Evolutionary conservation across 2,113 vertebrate species (phyloP), one percentile per base, ranked within the genome.

Genomic region (Muntiacus reevesi): DNA sequence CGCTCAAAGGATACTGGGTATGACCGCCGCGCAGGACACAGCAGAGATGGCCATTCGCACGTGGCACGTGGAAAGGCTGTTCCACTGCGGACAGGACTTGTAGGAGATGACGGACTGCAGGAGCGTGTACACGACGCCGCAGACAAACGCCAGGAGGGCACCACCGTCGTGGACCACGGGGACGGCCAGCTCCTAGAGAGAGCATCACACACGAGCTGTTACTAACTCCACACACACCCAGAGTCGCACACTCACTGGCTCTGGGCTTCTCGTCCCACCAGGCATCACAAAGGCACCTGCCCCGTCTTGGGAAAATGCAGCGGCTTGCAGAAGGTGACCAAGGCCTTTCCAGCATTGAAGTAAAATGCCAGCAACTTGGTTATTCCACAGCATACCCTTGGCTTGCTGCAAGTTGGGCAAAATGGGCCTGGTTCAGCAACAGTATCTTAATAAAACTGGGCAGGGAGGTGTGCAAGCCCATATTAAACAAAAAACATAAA

Each of bases 1-100:
- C 2, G 47, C 19, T 3, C 33, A 23, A 99, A 99, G 99, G 99
- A 99, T 99, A 99, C 99, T 99, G 92, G 99, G 99, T 86, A 99
- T 28, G 13, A 99, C 97, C 3, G 99, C 99, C 89, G 99, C 17
- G 0, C 97, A 83, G 36, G 99, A 99, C 21, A 99, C 28, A 3
- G 74, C 0, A 50, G 99, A 98, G 95, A 99, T 98, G 33, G 52
- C 17, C 90, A 98, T 95, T 30, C 99, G 99, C 5, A 97, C 47
- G 11, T 97, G 96, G 78, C 98, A 99, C 28, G 98, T 94, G 9
- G 25, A 2, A 9, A 91, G 87, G 15, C 99, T 99, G 94, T 99
- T 99, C 93, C 99, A 99, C 7, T 97, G 98, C 0, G 99, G 99
- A 94, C 94, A 98, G 6, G 98, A 98, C 16, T 87, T 97, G 96